Conservation (phyloP, 2,113 vertebrate species). For the Semnornis frantzii region DNA sequence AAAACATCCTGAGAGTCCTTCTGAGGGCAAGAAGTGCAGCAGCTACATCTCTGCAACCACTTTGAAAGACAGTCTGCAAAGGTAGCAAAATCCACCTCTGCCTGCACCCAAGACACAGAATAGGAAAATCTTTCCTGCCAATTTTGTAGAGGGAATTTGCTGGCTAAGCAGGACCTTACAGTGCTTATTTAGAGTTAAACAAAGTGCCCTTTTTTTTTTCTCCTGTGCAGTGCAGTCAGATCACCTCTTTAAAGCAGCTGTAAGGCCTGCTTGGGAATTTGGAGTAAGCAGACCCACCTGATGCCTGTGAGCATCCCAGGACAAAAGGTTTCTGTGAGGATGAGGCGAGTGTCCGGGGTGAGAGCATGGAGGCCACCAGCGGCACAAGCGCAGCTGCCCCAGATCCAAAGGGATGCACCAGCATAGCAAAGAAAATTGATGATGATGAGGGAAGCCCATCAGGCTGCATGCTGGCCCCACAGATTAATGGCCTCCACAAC, state of each 20-base stretch:
- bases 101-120: not conserved
- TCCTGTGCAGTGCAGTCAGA: not conserved
- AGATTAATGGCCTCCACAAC: constrained; percentile 64
- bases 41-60: not conserved
- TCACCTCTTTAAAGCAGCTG: not conserved
- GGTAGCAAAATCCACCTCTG: not conserved
- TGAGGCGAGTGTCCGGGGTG: not conserved
- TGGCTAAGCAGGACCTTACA: not conserved
- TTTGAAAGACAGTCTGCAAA: not conserved
- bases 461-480: not conserved
- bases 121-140: not conserved
- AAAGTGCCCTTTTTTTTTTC: not conserved
- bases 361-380: not conserved
- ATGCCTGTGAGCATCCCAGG: not conserved
- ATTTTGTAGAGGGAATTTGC: not conserved
- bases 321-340: constrained; percentile 54
- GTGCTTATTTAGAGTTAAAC: not conserved
- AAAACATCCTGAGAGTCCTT: not conserved
- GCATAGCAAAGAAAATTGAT: constrained; percentile 44
- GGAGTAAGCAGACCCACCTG: not conserved
- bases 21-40: not conserved
- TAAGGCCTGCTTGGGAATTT: too few species aligned
- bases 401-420: not conserved
- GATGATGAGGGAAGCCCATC: constrained; percentile 64
- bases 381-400: constrained; percentile 45